phyloP scores from a whole-genome alignment of 2,888 invertebrate species.

The Podabrus alpinus region DNA sequence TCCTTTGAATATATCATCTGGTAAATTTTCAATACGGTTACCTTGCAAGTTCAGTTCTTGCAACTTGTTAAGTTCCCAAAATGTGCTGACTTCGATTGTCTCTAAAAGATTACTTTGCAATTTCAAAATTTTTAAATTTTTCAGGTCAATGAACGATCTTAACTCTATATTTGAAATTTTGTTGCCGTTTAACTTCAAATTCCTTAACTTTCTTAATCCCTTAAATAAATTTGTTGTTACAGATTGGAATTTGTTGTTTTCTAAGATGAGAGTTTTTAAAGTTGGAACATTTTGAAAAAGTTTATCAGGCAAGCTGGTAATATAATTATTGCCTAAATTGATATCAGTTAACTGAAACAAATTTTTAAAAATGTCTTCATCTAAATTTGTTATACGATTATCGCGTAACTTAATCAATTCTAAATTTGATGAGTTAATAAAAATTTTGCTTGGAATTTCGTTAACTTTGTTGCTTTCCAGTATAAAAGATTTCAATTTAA shows the following conservation, averaged over 20 bases:
- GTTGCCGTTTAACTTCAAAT: background rate
- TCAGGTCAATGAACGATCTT: background rate
- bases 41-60: background rate
- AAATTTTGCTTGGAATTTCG: background rate
- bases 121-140: background rate
- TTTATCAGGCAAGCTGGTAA: background rate
- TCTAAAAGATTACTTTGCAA: slow-evolving; percentile 4
- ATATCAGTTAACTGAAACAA: background rate
- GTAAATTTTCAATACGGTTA: background rate
- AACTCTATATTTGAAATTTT: background rate
- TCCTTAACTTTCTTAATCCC: background rate
- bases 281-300: background rate
- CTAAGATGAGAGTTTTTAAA: background rate
- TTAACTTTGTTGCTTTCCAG: background rate
- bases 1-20: background rate
- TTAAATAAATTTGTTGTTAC: background rate
- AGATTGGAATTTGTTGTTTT: background rate
- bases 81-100: background rate
- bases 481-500: background rate
- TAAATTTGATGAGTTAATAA: background rate
- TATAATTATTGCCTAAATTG: background rate
- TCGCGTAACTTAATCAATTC: background rate
- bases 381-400: background rate
- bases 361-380: background rate
- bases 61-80: background rate